These are phyloP conservation scores for Orientallactaga sibirica DNA, from an alignment of 2,797 vertebrate genomes.

Conservation along the genomic window DNA sequence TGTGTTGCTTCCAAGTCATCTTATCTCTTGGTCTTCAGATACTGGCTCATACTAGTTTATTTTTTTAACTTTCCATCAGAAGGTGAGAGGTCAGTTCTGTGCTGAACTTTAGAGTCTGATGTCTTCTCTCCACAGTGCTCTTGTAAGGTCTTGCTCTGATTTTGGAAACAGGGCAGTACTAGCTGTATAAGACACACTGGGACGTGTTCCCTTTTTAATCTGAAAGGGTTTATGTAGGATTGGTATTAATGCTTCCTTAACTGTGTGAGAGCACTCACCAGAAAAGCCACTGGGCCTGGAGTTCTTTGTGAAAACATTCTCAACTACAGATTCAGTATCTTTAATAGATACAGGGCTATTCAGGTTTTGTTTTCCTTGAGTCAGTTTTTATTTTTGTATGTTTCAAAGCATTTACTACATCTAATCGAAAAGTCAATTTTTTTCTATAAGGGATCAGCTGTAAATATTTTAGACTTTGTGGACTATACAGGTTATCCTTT, in stretches of 20 bases:
- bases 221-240: slow-evolving; percentile 35
- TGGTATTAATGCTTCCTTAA: slow-evolving; percentile 25
- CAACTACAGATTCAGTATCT: not conserved
- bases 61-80: slow-evolving; percentile 26
- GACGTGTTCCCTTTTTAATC: not conserved
- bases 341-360: not conserved
- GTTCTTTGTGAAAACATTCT: slow-evolving; percentile 43
- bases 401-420: slow-evolving; percentile 41
- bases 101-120: slow-evolving; percentile 27
- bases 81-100: slow-evolving; percentile 7
- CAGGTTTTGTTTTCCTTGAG: slow-evolving; percentile 29
- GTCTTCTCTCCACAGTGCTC: slow-evolving; percentile 23
- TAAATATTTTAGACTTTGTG: slow-evolving; percentile 2
- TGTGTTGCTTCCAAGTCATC: not conserved
- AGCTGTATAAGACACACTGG: slow-evolving; percentile 18
- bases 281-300: slow-evolving; percentile 23
- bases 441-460: slow-evolving; percentile 11
- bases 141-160: slow-evolving; percentile 17
- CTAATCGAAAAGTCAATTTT: not conserved
- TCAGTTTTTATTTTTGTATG: slow-evolving; percentile 44
- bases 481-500: slow-evolving; percentile 9
- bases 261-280: slow-evolving; percentile 7
- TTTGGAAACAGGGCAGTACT: slow-evolving; percentile 12
- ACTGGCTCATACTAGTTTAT: not conserved
- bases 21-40: slow-evolving; percentile 51